A percentile compares a stretch with the other conserved stretches of the same genome.
phyloP scores from a whole-genome alignment of 2,113 vertebrate genomes.

The Cariama cristata region DNA sequence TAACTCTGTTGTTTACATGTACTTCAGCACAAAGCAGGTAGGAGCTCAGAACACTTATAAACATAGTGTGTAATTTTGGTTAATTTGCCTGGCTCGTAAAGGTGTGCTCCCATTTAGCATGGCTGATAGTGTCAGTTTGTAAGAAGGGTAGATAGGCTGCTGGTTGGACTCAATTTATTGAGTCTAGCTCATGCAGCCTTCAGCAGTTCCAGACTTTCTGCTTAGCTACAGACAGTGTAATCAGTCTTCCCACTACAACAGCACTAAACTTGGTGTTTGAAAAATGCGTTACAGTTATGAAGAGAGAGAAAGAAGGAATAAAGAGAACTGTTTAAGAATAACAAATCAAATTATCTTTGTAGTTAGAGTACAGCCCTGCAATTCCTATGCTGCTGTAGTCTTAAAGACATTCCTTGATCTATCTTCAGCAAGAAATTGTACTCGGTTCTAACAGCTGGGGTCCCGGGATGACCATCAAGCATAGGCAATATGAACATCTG shows the following conservation, averaged over 20 bases:
- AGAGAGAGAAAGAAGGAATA: neutral
- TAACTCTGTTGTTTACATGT: neutral
- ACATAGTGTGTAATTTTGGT: neutral
- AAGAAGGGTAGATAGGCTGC: neutral
- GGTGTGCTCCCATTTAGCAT: neutral
- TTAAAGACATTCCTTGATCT: conserved; percentile 10
- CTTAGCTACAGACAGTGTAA: neutral
- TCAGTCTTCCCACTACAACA: neutral
- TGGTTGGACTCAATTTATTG: neutral
- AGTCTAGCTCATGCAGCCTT: neutral
- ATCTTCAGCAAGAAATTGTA: neutral
- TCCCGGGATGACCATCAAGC: neutral
- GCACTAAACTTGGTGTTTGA: neutral
- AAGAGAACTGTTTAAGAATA: neutral
- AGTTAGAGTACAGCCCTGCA: neutral
- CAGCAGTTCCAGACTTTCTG: neutral
- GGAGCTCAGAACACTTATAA: neutral
- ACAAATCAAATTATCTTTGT: conserved; percentile 15
- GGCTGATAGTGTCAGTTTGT: neutral
- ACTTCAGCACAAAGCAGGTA: neutral
- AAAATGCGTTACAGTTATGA: neutral
- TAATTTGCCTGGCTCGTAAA: neutral
- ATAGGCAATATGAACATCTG: neutral
- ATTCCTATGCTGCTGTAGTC: neutral
- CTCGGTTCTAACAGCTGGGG: neutral